Evolutionary conservation across 2,888 invertebrate genomes (phyloP), one percentile per base, ranked within the genome.

Genomic region (Tortricodes alternella): DNA sequence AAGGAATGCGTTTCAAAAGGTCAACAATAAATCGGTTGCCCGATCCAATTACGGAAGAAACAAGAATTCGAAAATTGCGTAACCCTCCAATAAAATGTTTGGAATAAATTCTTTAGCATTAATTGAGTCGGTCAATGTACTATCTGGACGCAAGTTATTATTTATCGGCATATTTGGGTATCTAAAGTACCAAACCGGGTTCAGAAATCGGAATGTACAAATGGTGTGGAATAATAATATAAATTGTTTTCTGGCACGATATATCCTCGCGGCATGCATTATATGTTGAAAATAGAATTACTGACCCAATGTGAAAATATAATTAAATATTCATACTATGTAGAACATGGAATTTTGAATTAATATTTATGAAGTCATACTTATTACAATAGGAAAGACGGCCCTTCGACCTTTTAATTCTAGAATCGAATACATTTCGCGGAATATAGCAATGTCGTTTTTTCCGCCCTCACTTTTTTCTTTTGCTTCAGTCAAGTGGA

Each of bases 41-140:
- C 34, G 13, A 23, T n/a, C 19, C 21, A 50, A 50, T 50, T 41
- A 34, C 16, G 32, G 23, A 23, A 50, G 46, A 35, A 15, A 27
- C 32, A 34, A 27, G n/a, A 46, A 43, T 43, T 43, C 41, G 9
- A 35, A 37, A 37, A 35, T 41, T 29, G 11, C 13, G 27, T 35
- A 55, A 27, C 27, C 43, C 55, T 43, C 29, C 21, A 34, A 49
- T 55, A 55, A 55, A 55, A 27, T 35, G 55, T 37, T 48, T 16
- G 41, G 32, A 34, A 41, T 41, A 53, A 46, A 55, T 55, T 49
- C 48, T 41, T 21, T 27, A 6, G 27, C 23, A 48, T 55, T 55
- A 55, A 55, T 55, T 55, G 55, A 55, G 41, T 19, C 53, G 53
- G 53, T 43, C 18, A 55, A 38, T 11, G 39, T 34, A 55, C 43